These are phyloP conservation scores for Oreortyx pictus DNA, from an alignment of 2,797 vertebrate species.

Conservation along the genomic window DNA sequence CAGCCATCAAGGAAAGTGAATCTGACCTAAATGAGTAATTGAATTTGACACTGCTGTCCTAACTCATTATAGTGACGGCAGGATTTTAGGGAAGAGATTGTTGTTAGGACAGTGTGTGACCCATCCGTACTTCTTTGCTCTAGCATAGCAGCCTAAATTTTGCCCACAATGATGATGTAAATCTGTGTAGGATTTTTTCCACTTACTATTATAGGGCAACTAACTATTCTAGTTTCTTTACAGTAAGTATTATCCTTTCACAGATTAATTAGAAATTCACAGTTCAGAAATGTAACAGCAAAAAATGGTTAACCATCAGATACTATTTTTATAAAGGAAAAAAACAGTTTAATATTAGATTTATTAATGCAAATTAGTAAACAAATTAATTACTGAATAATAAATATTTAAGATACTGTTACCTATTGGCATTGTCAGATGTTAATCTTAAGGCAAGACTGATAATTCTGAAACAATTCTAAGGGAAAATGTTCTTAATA, in stretches of 20 bases:
- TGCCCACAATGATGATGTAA: neutral
- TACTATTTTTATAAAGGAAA: neutral
- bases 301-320: neutral
- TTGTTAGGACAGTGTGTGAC: neutral
- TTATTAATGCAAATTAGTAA: neutral
- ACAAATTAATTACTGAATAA: neutral
- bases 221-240: neutral
- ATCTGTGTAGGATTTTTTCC: neutral
- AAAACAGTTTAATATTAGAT: neutral
- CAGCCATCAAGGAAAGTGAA: constrained; percentile 29
- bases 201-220: neutral
- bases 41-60: constrained; percentile 55
- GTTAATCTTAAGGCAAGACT: neutral
- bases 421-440: neutral
- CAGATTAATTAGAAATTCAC: neutral
- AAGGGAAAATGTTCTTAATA: neutral
- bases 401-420: neutral
- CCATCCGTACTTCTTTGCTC: neutral
- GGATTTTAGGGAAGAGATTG: neutral
- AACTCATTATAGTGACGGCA: constrained; percentile 30
- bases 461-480: neutral
- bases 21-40: constrained; percentile 46
- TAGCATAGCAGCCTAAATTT: neutral
- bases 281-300: neutral
- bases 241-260: neutral